Evolutionary conservation across 1,140 invertebrate species (phyloP), one percentile per base, ranked within the genome.

Genomic region (Melipona quadrifasciata): DNA sequence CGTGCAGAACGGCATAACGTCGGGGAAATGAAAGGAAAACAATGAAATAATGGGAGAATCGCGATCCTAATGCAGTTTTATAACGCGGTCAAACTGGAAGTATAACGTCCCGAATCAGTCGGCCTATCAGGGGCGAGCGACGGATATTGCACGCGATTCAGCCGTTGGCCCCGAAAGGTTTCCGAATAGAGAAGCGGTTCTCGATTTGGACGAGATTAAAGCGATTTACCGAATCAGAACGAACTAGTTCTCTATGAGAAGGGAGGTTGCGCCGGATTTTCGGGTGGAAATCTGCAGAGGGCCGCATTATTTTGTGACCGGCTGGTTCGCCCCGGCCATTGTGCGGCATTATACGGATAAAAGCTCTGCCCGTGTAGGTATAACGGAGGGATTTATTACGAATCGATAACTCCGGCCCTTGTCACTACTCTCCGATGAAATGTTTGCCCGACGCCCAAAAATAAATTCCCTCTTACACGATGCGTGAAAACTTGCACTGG

Each of bases 321-420:
- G 83, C 89, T 90, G 86, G 82, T 90, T 90, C 81, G 65, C 84
- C 82, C 39, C 82, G 71, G 86, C 90, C 85, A 91, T 92, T 91
- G 90, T 90, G 85, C 82, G 84, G 87, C 84, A 91, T 91, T 92
- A 91, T 90, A 83, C 85, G 91, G 91, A 92, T 92, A 92, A 91
- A 91, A 92, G 89, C 90, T 72, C 71, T 79, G 89, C 53, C 83
- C 84, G 82, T 84, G 79, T 87, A 75, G 83, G 84, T 91, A 91
- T 91, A 90, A 89, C 87, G 79, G 72, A 82, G 79, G 90, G 87
- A 91, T 91, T 92, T 91, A 92, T 91, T 91, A 92, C 89, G 87
- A 91, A 91, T 91, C 89, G 87, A 92, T 91, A 90, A 90, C 84
- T 91, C 83, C 86, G 87, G 90, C 85, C 80, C 85, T 90, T 89